Percentiles rank a stretch among this genome's conserved stretches.
These are phyloP conservation scores for Apis laboriosa DNA, from an alignment of 1,140 invertebrate species.

Conservation along the genomic window DNA sequence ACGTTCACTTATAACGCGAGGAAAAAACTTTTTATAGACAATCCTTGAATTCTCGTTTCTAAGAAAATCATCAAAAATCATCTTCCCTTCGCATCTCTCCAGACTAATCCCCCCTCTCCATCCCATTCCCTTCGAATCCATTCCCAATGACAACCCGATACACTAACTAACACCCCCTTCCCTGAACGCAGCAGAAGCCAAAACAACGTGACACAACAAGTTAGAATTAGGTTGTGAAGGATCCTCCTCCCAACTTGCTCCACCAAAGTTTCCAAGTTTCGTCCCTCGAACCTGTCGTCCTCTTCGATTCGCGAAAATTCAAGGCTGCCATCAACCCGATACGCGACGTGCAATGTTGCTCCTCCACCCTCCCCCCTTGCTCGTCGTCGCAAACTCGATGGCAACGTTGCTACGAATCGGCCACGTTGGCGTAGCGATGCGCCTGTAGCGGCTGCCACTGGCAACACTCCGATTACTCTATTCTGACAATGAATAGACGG, in stretches of 20 bases:
- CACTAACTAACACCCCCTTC: background rate
- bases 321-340: background rate
- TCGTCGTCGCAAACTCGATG: background rate
- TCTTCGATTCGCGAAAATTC: background rate
- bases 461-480: conserved; percentile 46
- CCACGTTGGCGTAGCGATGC: background rate
- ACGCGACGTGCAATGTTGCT: background rate
- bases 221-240: background rate
- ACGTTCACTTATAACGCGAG: too few relatives aligned
- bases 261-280: conserved; percentile 4
- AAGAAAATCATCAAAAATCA: too few relatives aligned
- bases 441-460: conserved; percentile 7
- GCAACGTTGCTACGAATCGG: too few relatives aligned
- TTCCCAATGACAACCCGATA: too few relatives aligned
- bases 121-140: too few relatives aligned
- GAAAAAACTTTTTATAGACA: too few relatives aligned
- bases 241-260: background rate
- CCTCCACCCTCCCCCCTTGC: background rate
- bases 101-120: too few relatives aligned
- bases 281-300: background rate
- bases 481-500: conserved; percentile 47
- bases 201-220: background rate
- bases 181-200: background rate
- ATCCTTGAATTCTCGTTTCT: too few relatives aligned
- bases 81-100: too few relatives aligned